Evolutionary conservation across 2,888 invertebrate genomes (phyloP), one percentile per base, ranked within the genome.

Genomic region (Germaria angustata): DNA sequence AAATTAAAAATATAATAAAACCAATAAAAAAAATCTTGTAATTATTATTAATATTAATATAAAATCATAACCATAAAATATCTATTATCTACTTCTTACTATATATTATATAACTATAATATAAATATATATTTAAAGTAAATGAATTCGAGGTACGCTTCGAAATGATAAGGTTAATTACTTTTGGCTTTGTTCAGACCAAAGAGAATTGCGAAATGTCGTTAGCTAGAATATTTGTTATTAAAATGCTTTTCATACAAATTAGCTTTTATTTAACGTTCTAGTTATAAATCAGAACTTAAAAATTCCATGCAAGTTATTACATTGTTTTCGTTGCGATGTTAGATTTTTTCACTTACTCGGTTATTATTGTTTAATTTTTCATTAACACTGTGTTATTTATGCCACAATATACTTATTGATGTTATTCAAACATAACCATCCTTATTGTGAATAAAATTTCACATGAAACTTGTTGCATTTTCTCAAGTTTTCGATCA

Each of bases 31-130:
- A 61, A 68, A 55, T 34, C 72, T 77, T 83, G 80, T 82, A 82
- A 82, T 82, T 82, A 79, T 78, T 78, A 75, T 55, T 78, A 81
- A 44, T 41, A 75, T n/a, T 36, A 72, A 55, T 17, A 59, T 17
- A 36, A 39, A 57, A 65, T 17, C 13, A 66, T 9, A 66, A 66
- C 36, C 53, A 34, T 59, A 41, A 71, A 34, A 39, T 69, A 78
- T 80, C 59, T 68, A 63, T 32, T n/a, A n/a, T n/a, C 28, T 53
- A 71, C 22, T 71, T 65, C 71, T 63, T 78, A 57, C 49, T 78
- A 78, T 51, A 65, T 71, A 59, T 46, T 53, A 72, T 55, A 68
- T 61, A 68, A 36, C 15, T 59, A 41, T 4, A 77, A 71, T 49
- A 80, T 36, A 79, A 36, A 72, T 49, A 59, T 41, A 49, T 76